Conservation (phyloP, 2,113 vertebrate genomes). For the Thymallus thymallus region DNA sequence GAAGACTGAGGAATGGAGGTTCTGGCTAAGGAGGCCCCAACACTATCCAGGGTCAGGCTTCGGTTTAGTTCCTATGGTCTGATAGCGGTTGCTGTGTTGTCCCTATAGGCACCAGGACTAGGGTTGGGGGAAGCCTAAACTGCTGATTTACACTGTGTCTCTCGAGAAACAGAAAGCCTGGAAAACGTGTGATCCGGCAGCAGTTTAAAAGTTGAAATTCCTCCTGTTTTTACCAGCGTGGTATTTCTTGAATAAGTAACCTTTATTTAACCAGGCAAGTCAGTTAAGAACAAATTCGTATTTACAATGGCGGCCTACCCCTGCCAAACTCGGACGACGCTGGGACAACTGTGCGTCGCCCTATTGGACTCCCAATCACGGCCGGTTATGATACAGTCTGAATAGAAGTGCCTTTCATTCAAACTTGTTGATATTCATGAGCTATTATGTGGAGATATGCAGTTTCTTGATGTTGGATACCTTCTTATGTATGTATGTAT, state of each 20-base stretch:
- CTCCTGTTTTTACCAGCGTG: background rate
- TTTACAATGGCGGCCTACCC: too few species aligned
- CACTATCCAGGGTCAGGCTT: background rate
- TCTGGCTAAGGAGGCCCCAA: background rate
- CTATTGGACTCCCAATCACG: too few species aligned
- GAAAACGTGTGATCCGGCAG: background rate
- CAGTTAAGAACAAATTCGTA: too few species aligned
- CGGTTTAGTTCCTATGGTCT: background rate
- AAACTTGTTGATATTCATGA: background rate
- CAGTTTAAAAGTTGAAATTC: slow-evolving; percentile 8
- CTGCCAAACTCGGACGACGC: too few species aligned
- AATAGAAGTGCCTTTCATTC: slow-evolving; percentile 1
- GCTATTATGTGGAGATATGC: background rate
- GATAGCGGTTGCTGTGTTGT: background rate
- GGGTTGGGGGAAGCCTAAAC: background rate
- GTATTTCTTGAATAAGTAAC: slow-evolving; percentile 3
- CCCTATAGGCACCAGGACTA: background rate
- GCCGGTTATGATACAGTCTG: too few species aligned
- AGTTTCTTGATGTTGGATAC: background rate
- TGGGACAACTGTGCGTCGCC: too few species aligned
- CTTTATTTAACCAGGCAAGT: too few species aligned
- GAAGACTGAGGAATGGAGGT: background rate
- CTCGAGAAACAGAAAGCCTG: slow-evolving; percentile 3
- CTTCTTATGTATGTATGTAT: background rate
- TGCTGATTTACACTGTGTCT: slow-evolving; percentile 10